Base-by-base conservation (phyloP, 2,888 invertebrate species). In the Calameuta filiformis region DNA sequence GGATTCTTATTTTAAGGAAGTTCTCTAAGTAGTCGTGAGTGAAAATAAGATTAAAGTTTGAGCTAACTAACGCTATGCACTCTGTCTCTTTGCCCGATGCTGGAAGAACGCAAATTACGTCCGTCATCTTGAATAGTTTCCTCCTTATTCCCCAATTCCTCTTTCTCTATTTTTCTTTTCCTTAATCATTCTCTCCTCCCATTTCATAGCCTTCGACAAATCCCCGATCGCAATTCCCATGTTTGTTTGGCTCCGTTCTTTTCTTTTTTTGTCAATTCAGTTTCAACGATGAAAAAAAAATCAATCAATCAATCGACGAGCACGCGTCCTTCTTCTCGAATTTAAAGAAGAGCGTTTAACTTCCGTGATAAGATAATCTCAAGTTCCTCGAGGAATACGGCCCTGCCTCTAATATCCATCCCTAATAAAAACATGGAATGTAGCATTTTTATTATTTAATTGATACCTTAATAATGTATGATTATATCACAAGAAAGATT, bases 401-500 rank as follows among this genome's bases (percentile, higher is more conserved):
- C 31, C 71, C 34, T 37, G n/a, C 35, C 35, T 79, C 75, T 78
- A 81, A 79, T 81, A 82, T 56, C 79, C 81, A 78, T 82, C 83
- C 75, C 82, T 85, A 84, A 81, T 83, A 83, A 87, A 88, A 87
- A 87, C 87, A 85, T 87, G 87, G 85, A 88, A 86, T 88, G 85
- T 85, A 82, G 81, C 77, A 76, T 81, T 82, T 82, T 81, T 81
- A 79, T 81, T 80, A 76, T 83, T 83, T 79, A 77, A 81, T 75
- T 78, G 78, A 82, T 88, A 88, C 79, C 88, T 87, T 89, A 90
- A 85, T 88, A 88, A 88, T 89, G 89, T 88, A 91, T 89, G 90
- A 91, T 91, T 91, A 91, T 91, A 91, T 91, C 91, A 91, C 91
- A 91, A 91, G 90, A 91, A 91, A 91, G 90, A 91, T 91, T 90